A percentile compares a stretch with the other conserved stretches of the same genome.
These are phyloP conservation scores for Delia radicum DNA, from an alignment of 1,140 invertebrate genomes.

Conservation along the genomic window DNA sequence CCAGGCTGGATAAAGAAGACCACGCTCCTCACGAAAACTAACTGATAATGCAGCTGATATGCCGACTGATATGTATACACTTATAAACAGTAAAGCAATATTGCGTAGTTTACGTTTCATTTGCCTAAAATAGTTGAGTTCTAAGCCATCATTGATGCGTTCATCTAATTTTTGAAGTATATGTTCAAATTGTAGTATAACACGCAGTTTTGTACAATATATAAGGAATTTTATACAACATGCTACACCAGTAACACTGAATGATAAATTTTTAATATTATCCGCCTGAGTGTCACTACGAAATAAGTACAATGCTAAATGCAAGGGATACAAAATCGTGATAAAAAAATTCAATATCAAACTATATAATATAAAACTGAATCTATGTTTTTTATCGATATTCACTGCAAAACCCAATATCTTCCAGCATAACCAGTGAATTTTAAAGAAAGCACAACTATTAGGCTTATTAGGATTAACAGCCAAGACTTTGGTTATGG, in stretches of 20 bases:
- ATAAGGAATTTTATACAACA: conserved; percentile 38
- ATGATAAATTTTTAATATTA: conserved; percentile 39
- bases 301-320: conserved; percentile 36
- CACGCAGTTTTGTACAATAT: conserved; percentile 33
- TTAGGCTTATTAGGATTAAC: neutral
- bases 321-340: conserved; percentile 39
- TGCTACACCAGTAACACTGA: conserved; percentile 33
- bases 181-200: conserved; percentile 33
- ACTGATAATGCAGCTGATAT: conserved; percentile 37
- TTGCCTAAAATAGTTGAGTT: conserved; percentile 30
- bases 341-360: conserved; percentile 34
- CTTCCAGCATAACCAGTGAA: conserved; percentile 25
- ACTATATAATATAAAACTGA: neutral
- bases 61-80: conserved; percentile 33
- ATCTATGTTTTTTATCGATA: neutral
- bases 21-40: conserved; percentile 31
- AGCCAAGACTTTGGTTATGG: neutral
- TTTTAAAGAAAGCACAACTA: conserved; percentile 23
- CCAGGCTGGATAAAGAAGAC: conserved; percentile 43
- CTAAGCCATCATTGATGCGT: conserved; percentile 12
- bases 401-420: conserved; percentile 17
- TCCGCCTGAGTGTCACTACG: conserved; percentile 31
- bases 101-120: conserved; percentile 30
- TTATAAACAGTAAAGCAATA: conserved; percentile 32
- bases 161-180: conserved; percentile 35